These are phyloP conservation scores for Cydia splendana DNA, from an alignment of 1,140 invertebrate genomes.

Conservation along the genomic window DNA sequence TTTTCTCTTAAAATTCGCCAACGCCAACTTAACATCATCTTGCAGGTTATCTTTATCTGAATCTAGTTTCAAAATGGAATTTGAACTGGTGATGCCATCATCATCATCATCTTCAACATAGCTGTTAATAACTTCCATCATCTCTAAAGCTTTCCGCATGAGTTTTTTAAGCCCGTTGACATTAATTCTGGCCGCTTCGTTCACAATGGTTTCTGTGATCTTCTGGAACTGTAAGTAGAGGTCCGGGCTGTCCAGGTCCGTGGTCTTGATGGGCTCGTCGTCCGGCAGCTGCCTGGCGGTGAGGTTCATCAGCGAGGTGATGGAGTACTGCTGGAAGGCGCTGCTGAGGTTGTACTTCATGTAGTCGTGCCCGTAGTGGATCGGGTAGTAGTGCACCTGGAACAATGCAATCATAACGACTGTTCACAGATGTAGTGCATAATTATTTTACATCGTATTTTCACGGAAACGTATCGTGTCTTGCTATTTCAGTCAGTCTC, in stretches of 20 bases:
- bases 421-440: conserved; percentile 37
- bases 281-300: not conserved
- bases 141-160: conserved; percentile 57
- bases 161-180: conserved; percentile 45
- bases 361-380: not conserved
- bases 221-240: conserved; percentile 57
- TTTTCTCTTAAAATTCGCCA: not conserved
- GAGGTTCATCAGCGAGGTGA: conserved; percentile 10
- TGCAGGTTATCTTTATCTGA: conserved; percentile 40
- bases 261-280: not conserved
- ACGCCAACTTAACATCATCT: not conserved
- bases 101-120: conserved; percentile 43
- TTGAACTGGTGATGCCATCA: not conserved
- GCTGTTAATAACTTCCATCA: conserved; percentile 49
- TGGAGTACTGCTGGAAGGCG: conserved; percentile 11
- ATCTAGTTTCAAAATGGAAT: conserved; percentile 1
- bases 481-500: too few relatives aligned
- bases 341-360: conserved; percentile 1
- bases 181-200: conserved; percentile 49
- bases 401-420: conserved; percentile 35
- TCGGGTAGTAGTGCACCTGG: conserved; percentile 44
- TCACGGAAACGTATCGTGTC: too few relatives aligned
- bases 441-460: too few relatives aligned
- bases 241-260: conserved; percentile 30
- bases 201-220: conserved; percentile 52